Percentiles rank a stretch among this genome's conserved stretches.
These are phyloP conservation scores for Mormyrus lacerda DNA, from an alignment of 2,113 vertebrate species.

Conservation along the genomic window DNA sequence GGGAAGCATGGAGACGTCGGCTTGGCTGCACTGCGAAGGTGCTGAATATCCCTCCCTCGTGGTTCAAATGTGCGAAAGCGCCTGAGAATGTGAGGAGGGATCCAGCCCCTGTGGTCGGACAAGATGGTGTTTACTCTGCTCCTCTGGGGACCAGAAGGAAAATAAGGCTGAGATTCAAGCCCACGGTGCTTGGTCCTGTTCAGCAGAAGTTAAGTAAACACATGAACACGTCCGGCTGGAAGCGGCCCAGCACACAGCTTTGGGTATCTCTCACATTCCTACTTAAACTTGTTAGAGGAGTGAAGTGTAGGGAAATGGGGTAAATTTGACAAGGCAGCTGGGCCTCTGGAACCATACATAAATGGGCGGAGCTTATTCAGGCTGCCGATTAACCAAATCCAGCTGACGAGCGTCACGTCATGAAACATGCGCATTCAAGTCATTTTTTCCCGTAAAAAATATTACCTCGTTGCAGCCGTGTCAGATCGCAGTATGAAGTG, in stretches of 20 bases:
- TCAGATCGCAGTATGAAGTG: background rate
- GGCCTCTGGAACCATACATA: background rate
- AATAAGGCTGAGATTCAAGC: conserved; percentile 48
- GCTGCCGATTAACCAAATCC: background rate
- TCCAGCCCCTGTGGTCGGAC: conserved; percentile 10
- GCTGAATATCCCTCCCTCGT: conserved; percentile 20
- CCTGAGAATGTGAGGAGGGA: conserved; percentile 32
- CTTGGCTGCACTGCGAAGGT: background rate
- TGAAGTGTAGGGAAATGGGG: background rate
- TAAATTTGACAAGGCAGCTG: background rate
- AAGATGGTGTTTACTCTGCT: conserved; percentile 33
- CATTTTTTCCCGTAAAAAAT: background rate
- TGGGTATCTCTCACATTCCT: background rate
- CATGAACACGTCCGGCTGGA: conserved; percentile 21
- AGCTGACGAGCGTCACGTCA: background rate
- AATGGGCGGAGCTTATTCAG: background rate
- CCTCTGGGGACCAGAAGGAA: conserved; percentile 42
- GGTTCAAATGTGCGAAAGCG: conserved; percentile 34
- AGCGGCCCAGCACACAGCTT: conserved; percentile 6
- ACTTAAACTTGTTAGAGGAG: conserved; percentile 8
- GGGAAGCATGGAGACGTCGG: background rate
- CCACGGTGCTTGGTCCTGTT: conserved; percentile 48
- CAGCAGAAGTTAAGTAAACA: conserved; percentile 49
- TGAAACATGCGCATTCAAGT: background rate
- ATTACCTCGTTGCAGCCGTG: no score